These are phyloP conservation scores for Limonius californicus DNA, from an alignment of 1,140 invertebrate genomes.

Conservation along the genomic window DNA sequence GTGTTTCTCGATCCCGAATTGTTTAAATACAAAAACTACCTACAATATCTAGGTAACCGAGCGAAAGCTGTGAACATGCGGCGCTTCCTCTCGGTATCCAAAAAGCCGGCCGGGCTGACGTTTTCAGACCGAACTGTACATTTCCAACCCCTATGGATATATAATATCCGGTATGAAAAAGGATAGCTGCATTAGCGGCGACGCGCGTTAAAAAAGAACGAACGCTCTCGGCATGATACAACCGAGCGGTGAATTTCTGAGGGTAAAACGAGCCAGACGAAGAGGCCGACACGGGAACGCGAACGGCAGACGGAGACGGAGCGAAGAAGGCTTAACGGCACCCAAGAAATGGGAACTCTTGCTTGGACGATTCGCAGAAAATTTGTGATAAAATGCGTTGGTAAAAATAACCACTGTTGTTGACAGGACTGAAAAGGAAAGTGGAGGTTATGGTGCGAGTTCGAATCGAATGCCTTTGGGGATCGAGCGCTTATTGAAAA, in stretches of 20 bases:
- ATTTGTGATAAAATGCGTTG: background rate
- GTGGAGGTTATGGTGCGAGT: background rate
- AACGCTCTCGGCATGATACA: background rate
- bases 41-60: background rate
- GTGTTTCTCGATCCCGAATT: background rate
- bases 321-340: constrained; percentile 1
- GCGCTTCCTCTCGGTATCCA: constrained; percentile 7
- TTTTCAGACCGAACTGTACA: constrained; percentile 11
- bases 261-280: background rate
- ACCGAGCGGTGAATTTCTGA: background rate
- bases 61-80: constrained; percentile 3
- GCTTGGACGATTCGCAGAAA: background rate
- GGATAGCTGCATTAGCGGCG: background rate
- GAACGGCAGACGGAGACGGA: background rate
- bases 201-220: background rate
- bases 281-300: background rate
- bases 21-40: constrained; percentile 5
- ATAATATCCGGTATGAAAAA: constrained; percentile 18
- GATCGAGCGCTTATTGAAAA: background rate
- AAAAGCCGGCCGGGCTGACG: constrained; percentile 4
- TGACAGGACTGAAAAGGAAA: background rate
- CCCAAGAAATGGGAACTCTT: background rate
- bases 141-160: constrained; percentile 16
- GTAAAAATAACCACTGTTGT: background rate
- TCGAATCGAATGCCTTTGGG: background rate